These are phyloP conservation scores for Eurois occulta DNA, from an alignment of 2,888 invertebrate genomes.

Conservation along the genomic window DNA sequence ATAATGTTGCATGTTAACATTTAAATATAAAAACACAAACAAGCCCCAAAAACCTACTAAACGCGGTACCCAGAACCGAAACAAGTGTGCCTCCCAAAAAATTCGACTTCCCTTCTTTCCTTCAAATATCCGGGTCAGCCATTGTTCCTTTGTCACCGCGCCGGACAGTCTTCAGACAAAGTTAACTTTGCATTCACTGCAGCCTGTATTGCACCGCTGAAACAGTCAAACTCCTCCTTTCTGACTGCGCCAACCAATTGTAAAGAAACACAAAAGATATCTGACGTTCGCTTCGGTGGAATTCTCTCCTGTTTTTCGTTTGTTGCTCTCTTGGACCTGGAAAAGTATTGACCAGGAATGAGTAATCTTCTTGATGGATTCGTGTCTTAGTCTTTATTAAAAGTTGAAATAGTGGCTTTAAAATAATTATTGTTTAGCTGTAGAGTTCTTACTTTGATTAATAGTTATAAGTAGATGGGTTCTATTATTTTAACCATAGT, in stretches of 20 bases:
- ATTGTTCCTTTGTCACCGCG: conserved; percentile 86
- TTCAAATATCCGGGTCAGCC: conserved; percentile 85
- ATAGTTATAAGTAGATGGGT: conserved; percentile 19
- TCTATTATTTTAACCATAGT: not conserved
- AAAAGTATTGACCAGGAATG: conserved; percentile 71
- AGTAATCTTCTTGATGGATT: conserved; percentile 77
- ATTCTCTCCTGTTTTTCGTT: conserved; percentile 77
- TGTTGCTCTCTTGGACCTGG: conserved; percentile 73
- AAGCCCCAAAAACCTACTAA: conserved; percentile 36
- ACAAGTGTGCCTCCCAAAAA: conserved; percentile 75
- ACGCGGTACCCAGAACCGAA: conserved; percentile 46
- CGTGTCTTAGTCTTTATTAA: conserved; percentile 58
- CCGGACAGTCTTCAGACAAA: conserved; percentile 80
- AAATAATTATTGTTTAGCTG: conserved; percentile 22
- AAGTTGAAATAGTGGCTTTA: conserved; percentile 45
- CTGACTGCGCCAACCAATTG: conserved; percentile 68
- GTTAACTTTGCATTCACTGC: conserved; percentile 75
- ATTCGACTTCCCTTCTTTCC: conserved; percentile 80
- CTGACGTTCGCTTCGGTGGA: conserved; percentile 75
- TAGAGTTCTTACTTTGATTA: conserved; percentile 25
- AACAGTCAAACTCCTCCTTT: conserved; percentile 56
- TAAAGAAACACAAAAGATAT: conserved; percentile 78
- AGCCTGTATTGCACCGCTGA: conserved; percentile 66
- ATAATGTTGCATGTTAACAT: not conserved
- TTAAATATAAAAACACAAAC: conserved; percentile 13